phyloP scores from a whole-genome alignment of 1,140 invertebrate genomes.

The Camponotus floridanus region DNA sequence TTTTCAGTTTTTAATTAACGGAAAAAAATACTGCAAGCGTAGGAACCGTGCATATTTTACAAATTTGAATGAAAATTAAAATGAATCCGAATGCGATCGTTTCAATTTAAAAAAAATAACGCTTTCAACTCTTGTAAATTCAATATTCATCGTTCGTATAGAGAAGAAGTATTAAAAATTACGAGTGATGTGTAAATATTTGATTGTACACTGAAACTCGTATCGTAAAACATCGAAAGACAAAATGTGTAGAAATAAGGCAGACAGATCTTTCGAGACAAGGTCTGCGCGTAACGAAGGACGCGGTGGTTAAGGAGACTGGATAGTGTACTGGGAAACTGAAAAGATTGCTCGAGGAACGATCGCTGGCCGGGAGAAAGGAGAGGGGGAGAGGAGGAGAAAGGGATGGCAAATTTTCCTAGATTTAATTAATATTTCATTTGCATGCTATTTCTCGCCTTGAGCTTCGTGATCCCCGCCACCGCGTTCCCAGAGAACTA shows the following conservation, averaged over 20 bases:
- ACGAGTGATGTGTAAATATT: not conserved
- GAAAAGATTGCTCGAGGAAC: conserved; percentile 42
- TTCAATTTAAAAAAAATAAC: not conserved
- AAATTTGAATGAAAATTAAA: not conserved
- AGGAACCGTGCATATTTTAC: not conserved
- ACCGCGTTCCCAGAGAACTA: conserved; percentile 29
- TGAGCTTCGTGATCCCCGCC: conserved; percentile 36
- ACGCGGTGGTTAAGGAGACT: not conserved
- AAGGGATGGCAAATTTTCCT: conserved; percentile 75
- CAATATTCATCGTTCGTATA: no score
- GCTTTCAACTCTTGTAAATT: no score
- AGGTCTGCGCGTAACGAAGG: not conserved
- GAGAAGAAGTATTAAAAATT: no score
- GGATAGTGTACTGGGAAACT: conserved; percentile 37
- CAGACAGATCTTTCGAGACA: not conserved
- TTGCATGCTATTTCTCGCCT: conserved; percentile 80
- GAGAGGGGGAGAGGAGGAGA: conserved; percentile 26
- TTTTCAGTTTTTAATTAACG: not conserved
- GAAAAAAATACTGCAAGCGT: not conserved
- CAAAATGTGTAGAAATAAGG: not conserved
- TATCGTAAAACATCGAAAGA: not conserved
- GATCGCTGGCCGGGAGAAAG: not conserved
- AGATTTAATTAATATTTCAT: conserved; percentile 83
- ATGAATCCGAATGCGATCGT: no score
- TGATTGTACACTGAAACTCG: not conserved